A percentile compares a stretch with the other conserved stretches of the same genome.
phyloP scores from a whole-genome alignment of 1,140 invertebrate genomes.

The Heliothis virescens region DNA sequence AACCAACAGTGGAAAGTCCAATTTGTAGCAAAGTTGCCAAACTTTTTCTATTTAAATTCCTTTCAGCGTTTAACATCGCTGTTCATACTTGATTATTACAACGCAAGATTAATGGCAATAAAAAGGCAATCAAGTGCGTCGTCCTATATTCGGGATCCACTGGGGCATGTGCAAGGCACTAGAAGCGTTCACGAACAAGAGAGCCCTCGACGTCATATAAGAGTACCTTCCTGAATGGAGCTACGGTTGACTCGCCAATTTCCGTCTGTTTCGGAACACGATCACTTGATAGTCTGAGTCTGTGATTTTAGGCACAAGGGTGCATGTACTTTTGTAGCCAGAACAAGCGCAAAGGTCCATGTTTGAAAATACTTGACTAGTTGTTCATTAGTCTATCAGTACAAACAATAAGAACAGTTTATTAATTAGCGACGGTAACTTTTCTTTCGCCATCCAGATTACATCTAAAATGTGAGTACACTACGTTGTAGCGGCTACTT shows the following conservation, averaged over 20 bases:
- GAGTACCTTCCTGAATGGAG: constrained; percentile 13
- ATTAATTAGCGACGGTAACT: constrained; percentile 2
- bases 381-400: neutral
- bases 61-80: neutral
- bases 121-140: constrained; percentile 21
- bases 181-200: constrained; percentile 20
- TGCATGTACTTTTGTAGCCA: neutral
- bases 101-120: neutral
- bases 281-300: neutral
- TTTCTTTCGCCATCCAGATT: neutral
- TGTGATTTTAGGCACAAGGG: neutral
- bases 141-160: constrained; percentile 3
- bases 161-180: constrained; percentile 33
- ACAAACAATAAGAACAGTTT: neutral
- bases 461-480: constrained; percentile 9
- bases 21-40: neutral
- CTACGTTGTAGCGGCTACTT: constrained; percentile 11
- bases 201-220: constrained; percentile 25
- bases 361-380: neutral
- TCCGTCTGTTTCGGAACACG: constrained; percentile 13
- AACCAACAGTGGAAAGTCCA: neutral
- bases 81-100: neutral
- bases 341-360: too few relatives aligned
- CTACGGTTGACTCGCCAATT: constrained; percentile 16
- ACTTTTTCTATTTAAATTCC: neutral